Evolutionary conservation across 2,888 invertebrate genomes (phyloP).

Genomic region (Drosophila neotestacea): DNA sequence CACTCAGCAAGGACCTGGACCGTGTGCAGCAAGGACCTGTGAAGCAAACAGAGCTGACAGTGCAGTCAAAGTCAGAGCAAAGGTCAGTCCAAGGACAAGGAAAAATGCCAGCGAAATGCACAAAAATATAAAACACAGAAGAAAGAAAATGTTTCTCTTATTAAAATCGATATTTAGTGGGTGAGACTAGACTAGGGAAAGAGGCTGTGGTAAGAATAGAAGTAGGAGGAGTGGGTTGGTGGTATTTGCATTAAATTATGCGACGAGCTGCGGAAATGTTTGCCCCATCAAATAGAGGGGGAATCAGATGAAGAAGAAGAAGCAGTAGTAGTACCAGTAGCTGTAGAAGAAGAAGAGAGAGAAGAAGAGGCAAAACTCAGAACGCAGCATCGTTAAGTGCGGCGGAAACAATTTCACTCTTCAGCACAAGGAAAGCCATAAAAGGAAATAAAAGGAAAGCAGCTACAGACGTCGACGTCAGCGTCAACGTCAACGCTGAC

Average conservation of each 20-base stretch:
- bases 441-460: slow-evolving; percentile 74
- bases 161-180: slow-evolving; percentile 74
- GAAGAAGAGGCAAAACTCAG: slow-evolving; percentile 16
- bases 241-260: slow-evolving; percentile 78
- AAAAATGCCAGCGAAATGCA: slow-evolving; percentile 62
- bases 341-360: background rate
- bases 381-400: slow-evolving; percentile 74
- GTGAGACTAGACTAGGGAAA: slow-evolving; percentile 36
- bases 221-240: background rate
- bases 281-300: slow-evolving; percentile 70
- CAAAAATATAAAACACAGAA: slow-evolving; percentile 34
- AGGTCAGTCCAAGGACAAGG: slow-evolving; percentile 72
- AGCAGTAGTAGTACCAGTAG: background rate
- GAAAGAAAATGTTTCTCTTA: slow-evolving; percentile 55
- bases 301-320: slow-evolving; percentile 20
- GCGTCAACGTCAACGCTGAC: slow-evolving; percentile 26
- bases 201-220: background rate
- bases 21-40: background rate
- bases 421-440: slow-evolving; percentile 73
- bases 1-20: slow-evolving; percentile 33
- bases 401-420: slow-evolving; percentile 81
- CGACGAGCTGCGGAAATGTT: slow-evolving; percentile 80
- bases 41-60: background rate
- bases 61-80: slow-evolving; percentile 45
- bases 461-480: slow-evolving; percentile 33